Base-by-base conservation (phyloP, 2,113 vertebrate species). In the Orientallactaga bullata region DNA sequence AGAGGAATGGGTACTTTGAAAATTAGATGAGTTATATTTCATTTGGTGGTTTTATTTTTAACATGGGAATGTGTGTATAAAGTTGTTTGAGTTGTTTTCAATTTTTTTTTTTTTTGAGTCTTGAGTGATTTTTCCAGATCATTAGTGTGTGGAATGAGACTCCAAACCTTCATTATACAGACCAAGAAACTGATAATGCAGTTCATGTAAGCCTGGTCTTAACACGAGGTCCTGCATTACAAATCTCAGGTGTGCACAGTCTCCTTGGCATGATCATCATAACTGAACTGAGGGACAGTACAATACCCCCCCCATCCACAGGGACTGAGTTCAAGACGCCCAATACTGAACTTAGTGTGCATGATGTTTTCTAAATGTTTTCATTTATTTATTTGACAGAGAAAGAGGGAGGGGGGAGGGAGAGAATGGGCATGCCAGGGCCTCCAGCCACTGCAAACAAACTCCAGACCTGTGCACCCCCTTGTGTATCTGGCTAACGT, bases 1-100 rank as follows among this genome's bases (percentile, higher is more conserved):
- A 78, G 74, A 55, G 74, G 55, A 88, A 63, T 84, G n/a, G 8
- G 1, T 78, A 77, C 26, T 73, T 79, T 85, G 66, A 72, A n/a
- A 37, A 83, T 21, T 58, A 63, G 30, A 68, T 85, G 35, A 94
- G 79, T 42, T 69, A 81, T 17, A 74, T 68, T 88, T 85, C n/a
- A 82, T 20, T 68, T 68, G 37, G 58, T 92, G 69, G 37, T 32
- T 76, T 30, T 71, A n/a, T 32, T 76, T 30, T 71, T 92, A 17
- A 30, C 18, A 9, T 61, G 66, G 81, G 86, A 89, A 51, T 77
- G 28, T 91, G 24, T 80, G 10, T 66, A 8, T 30, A 42, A 20
- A 37, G 6, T 51, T 18, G 9, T 16, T 12, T 81, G 51, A 32
- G 74, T 76, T 78, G 13, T 93, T 91, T 94, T 60, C 30, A 71